Evolutionary conservation across 2,888 invertebrate genomes (phyloP), one percentile per base, ranked within the genome.

Genomic region (Oligia latruncula): DNA sequence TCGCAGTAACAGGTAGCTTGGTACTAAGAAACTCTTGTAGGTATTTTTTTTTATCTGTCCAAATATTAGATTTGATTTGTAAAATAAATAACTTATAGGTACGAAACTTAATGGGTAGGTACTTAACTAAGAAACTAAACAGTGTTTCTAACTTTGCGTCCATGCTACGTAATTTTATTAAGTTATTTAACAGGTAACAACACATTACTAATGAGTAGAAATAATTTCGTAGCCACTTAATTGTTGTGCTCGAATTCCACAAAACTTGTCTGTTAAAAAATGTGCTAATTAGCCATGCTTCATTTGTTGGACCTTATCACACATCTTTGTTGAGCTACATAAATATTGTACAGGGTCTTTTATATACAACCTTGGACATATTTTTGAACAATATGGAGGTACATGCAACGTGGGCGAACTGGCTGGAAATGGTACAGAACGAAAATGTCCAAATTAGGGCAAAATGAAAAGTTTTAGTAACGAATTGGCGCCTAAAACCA

Each of bases 151-250:
- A 81, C 23, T n/a, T 52, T 43, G n/a, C 15, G 20, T 52, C 8
- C 60, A 55, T n/a, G 29, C 52, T 78, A 60, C 52, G 68, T 80
- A 62, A 77, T 80, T 75, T 74, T 62, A 62, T 58, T 68, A 86
- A 88, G 73, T 79, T 80, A 79, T 83, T 80, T 81, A 85, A 82
- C 79, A 78, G 71, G 77, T 80, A 86, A 87, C 80, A 83, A 86
- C 83, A 80, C 71, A 80, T 86, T 85, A 83, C 89, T 92, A 91
- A 92, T 88, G 87, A 90, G 84, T 81, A 81, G 80, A 89, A 91
- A 91, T 87, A 89, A 91, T 91, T 92, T 91, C 83, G 88, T 91
- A 87, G 85, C 86, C 90, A 90, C 90, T 91, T 90, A 92, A 91
- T 91, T 91, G 86, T 89, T 88, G 74, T 80, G 88, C 84, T 84